Evolutionary conservation across 2,113 vertebrate species (phyloP).

Genomic region (Chionomys nivalis): DNA sequence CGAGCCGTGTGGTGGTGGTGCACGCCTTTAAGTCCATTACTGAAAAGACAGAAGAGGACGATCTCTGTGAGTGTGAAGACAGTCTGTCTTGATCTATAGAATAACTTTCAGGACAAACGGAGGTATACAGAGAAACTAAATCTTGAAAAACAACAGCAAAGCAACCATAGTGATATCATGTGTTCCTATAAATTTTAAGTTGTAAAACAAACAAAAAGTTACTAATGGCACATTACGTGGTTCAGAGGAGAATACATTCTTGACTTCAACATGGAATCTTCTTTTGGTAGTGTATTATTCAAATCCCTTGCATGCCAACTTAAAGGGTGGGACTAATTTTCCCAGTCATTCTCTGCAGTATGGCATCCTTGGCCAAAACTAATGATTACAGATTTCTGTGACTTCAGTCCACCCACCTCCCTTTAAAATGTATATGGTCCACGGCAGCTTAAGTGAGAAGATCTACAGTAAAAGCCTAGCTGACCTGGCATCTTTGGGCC

Average conservation of each 20-base stretch:
- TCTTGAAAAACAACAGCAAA: neutral
- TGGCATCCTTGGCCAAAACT: constrained; percentile 48
- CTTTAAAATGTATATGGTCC: constrained; percentile 59
- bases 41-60: neutral
- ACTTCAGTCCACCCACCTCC: neutral
- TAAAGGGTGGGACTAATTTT: constrained; percentile 57
- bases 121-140: neutral
- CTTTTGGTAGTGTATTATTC: neutral
- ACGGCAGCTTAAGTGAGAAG: constrained; percentile 66
- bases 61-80: neutral
- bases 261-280: neutral
- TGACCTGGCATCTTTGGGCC: constrained; percentile 74
- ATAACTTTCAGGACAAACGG: neutral
- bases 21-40: neutral
- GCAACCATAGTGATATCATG: neutral
- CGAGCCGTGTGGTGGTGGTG: neutral
- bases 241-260: constrained; percentile 31
- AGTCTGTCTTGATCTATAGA: neutral
- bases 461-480: constrained; percentile 74
- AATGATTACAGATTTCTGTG: constrained; percentile 57
- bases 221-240: constrained; percentile 30
- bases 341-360: constrained; percentile 32
- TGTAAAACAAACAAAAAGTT: neutral
- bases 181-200: constrained; percentile 1
- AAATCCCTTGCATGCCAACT: constrained; percentile 24